Conservation (phyloP, 2,888 invertebrate species). For the Molanna angustata region DNA sequence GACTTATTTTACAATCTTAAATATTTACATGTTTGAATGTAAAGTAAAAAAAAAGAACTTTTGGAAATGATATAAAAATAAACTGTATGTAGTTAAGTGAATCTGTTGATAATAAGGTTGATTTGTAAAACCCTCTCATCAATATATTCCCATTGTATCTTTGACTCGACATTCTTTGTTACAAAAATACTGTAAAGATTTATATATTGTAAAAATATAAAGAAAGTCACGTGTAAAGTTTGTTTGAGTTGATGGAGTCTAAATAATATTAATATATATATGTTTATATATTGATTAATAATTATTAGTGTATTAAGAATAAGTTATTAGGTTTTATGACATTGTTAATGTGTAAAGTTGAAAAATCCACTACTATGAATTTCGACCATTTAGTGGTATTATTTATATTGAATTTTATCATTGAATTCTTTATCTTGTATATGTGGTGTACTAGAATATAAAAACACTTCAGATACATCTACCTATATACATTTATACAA, state of each 20-base stretch:
- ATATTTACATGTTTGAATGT: too few species aligned
- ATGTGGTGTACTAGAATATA: too few species aligned
- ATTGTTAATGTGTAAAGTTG: conserved; percentile 6
- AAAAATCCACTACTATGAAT: not conserved
- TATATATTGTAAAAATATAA: conserved; percentile 7
- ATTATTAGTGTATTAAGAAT: conserved; percentile 9
- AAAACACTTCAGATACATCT: not conserved
- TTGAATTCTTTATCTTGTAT: not conserved
- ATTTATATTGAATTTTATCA: not conserved
- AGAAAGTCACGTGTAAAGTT: conserved; percentile 7
- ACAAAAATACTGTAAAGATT: not conserved
- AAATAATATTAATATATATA: conserved; percentile 14
- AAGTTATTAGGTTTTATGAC: conserved; percentile 12
- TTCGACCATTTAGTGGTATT: not conserved
- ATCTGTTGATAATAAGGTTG: too few species aligned
- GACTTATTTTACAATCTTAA: too few species aligned
- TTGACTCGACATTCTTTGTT: too few species aligned
- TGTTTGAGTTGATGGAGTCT: conserved; percentile 9
- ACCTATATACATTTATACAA: not conserved
- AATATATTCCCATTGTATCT: too few species aligned
- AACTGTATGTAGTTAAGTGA: too few species aligned
- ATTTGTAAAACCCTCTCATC: too few species aligned
- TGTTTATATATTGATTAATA: conserved; percentile 7
- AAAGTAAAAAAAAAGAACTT: too few species aligned
- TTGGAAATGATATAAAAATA: too few species aligned